Conservation (phyloP, 2,797 vertebrate species). For the Sebastiscus tertius region DNA sequence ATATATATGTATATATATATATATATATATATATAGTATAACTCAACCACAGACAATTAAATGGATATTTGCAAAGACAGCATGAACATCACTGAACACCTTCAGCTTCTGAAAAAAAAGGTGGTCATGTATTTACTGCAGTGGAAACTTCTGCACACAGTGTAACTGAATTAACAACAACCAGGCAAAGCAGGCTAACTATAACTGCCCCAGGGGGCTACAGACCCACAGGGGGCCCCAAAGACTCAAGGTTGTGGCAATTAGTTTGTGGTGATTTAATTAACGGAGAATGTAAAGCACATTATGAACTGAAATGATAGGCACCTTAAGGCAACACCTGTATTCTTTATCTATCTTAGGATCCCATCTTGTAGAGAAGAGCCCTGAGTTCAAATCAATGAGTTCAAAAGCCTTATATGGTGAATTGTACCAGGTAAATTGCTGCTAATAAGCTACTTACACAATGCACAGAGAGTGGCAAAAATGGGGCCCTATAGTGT, state of each 20-base stretch:
- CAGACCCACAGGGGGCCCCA: conserved; percentile 19
- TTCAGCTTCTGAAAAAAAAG: neutral
- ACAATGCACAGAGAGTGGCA: neutral
- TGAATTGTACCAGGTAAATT: neutral
- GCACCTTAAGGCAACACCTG: neutral
- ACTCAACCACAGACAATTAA: neutral
- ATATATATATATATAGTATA: neutral
- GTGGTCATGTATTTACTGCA: neutral
- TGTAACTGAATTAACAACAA: conserved; percentile 15
- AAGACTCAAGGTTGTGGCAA: conserved; percentile 7
- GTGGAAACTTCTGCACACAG: neutral
- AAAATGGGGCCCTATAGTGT: neutral
- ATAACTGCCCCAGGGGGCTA: neutral
- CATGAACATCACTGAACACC: neutral
- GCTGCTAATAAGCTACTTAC: neutral
- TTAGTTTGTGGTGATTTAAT: conserved; percentile 51
- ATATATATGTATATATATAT: too few relatives aligned
- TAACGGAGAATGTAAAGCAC: conserved; percentile 5
- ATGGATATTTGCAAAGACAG: neutral
- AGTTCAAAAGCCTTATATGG: neutral
- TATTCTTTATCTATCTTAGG: neutral
- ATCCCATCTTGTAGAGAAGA: neutral
- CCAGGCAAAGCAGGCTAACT: neutral
- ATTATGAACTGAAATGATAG: neutral
- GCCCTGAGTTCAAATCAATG: too few relatives aligned